Evolutionary conservation across 2,113 vertebrate species (phyloP), one percentile per base, ranked within the genome.

Genomic region (Aplodontia rufa): DNA sequence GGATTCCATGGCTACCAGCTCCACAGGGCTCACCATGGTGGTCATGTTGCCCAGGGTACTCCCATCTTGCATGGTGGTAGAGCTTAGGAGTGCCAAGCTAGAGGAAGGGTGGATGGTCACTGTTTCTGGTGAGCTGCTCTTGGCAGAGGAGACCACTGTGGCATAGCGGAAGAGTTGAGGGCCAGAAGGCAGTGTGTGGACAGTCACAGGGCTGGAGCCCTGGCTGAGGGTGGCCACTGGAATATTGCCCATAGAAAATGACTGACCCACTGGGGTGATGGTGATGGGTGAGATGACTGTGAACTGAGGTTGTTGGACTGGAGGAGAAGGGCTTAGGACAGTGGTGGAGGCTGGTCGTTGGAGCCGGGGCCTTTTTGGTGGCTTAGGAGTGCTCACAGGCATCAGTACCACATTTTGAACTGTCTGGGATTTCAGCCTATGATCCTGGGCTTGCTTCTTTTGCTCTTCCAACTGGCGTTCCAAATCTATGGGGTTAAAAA

Each of bases 401-500:
- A 99, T 98, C 83, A 99, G 96, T 47, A 99, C 98, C 95, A 99
- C 99, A 6, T 98, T 99, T 98, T 99, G 99, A 96, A 99, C 97
- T 0, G 98, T 98, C 92, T 99, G 99, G 1, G 99, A 98, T 94
- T 98, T 99, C 3, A 98, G 97, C 87, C 99, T 98, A 95, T 98
- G 98, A 97, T 99, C 98, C 97, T 98, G 98, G 97, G 98, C 98
- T 88, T 99, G 99, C 97, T 99, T 99, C 97, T 98, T 99, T 98
- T 99, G 99, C 51, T 99, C 99, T 84, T 99, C 99, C 97, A 99
- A 95, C 98, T 99, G 99, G 68, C 99, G 98, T 96, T 99, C 99
- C 97, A 99, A 98, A 90, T 99, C 99, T 99, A 71, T 14, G 91
- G 94, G 93, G 64, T 28, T 24, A 40, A 35, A 6, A 85, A 94